Base-by-base conservation (phyloP, 2,888 invertebrate genomes). In the Panzeria rudis region DNA sequence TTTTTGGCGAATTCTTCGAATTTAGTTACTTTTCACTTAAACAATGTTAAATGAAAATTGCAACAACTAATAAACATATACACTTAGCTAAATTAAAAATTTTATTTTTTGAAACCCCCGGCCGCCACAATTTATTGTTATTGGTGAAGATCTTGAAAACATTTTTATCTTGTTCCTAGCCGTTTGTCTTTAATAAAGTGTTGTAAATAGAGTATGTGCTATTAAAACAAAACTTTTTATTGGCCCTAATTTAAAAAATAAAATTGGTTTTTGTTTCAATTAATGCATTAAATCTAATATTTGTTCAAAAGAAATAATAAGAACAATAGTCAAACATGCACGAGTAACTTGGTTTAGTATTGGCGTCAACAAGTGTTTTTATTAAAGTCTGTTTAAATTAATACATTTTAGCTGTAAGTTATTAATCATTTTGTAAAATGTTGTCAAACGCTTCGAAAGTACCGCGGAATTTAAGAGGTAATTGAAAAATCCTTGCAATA, bases 381-480 rank as follows among this genome's bases (percentile, higher is more conserved):
- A 50, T 9, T 17, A 17, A 32, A 44, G 25, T 59, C 50, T 61
- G 50, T 73, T 54, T 54, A 81, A 69, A 62, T 41, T 66, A n/a
- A 47, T 17, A 41, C 50, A 20, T 7, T 69, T 66, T 13, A 13
- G 1, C 5, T 44, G 9, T 50, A 35, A 47, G 29, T n/a, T 61
- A 41, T 20, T 62, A 64, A 41, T 79, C 75, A 80, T 47, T 79
- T 17, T 15, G 15, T 59, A 78, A 76, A 62, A 75, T 72, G 66
- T 25, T 29, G 64, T 71, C 25, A 44, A 59, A 41, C 71, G 17
- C 32, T n/a, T 59, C 41, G 25, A 84, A 52, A 79, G 79, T 71
- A 75, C 44, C 56, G 35, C 59, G 75, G 50, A 69, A 25, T 29
- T 64, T 56, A 44, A 64, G 69, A 81, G 84, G 84, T 85, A 82